Evolutionary conservation across 2,888 invertebrate genomes (phyloP).

Genomic region (Nomada flava): DNA sequence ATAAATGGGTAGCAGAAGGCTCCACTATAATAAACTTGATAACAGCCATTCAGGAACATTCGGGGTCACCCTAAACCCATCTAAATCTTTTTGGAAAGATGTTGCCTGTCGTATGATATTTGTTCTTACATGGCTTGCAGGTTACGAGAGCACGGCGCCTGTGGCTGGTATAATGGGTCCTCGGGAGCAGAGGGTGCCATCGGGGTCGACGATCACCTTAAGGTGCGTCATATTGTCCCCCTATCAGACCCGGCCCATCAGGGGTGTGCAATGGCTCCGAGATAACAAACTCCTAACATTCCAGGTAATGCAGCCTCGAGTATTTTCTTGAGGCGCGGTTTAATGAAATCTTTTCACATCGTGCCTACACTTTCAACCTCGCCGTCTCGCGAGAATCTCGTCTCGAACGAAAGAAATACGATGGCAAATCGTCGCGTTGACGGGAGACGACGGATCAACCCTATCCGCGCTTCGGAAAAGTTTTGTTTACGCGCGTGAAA

Average conservation of each 20-base stretch:
- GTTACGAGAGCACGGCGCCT: conserved; percentile 83
- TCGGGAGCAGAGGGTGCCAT: conserved; percentile 85
- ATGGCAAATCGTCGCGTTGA: conserved; percentile 50
- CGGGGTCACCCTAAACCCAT: neutral
- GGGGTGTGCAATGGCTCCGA: conserved; percentile 86
- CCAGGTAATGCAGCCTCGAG: conserved; percentile 83
- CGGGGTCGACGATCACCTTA: conserved; percentile 86
- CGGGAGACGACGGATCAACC: neutral
- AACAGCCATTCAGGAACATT: neutral
- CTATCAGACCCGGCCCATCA: conserved; percentile 82
- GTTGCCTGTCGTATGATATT: conserved; percentile 61
- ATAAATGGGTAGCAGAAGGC: neutral
- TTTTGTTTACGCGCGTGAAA: conserved; percentile 22
- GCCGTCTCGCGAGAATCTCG: conserved; percentile 12
- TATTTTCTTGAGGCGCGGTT: conserved; percentile 13
- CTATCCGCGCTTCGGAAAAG: neutral
- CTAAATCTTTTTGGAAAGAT: conserved; percentile 34
- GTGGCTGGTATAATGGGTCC: conserved; percentile 86
- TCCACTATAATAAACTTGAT: conserved; percentile 12
- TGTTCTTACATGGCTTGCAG: conserved; percentile 76
- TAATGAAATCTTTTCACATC: conserved; percentile 64
- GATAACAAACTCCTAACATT: conserved; percentile 86
- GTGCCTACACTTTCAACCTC: neutral
- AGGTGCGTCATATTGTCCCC: conserved; percentile 86
- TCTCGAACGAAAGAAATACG: conserved; percentile 32